A percentile compares a stretch with the other conserved stretches of the same genome.
Evolutionary conservation across 2,797 vertebrate species (phyloP).

Genomic region (Centropyge bicolor): DNA sequence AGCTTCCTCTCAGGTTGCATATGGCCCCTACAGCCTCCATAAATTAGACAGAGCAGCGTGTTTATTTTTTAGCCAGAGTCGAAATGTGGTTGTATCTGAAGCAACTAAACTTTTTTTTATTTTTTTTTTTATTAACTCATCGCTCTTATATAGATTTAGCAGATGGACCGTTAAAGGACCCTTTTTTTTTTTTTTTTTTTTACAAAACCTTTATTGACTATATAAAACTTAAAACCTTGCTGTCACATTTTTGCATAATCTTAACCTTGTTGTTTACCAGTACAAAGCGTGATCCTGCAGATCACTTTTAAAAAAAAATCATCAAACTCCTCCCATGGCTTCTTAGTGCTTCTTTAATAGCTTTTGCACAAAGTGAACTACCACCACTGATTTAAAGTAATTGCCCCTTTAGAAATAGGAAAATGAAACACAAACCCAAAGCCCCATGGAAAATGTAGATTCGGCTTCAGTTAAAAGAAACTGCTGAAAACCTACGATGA

Average conservation of each 20-base stretch:
- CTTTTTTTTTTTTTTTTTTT: too few relatives aligned
- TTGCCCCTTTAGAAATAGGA: slow-evolving; percentile 31
- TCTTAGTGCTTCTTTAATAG: slow-evolving; percentile 11
- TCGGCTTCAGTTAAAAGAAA: slow-evolving; percentile 30
- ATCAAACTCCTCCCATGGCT: background rate
- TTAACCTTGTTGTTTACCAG: background rate
- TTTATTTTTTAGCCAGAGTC: background rate
- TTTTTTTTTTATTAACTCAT: slow-evolving; percentile 6
- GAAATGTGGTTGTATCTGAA: background rate
- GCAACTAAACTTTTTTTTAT: slow-evolving; percentile 1
- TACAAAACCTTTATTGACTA: background rate
- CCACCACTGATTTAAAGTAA: slow-evolving; percentile 36
- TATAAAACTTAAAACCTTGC: background rate
- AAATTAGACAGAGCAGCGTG: background rate
- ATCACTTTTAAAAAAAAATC: slow-evolving; percentile 10
- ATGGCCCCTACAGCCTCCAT: background rate
- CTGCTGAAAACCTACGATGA: slow-evolving; percentile 25
- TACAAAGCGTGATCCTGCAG: background rate
- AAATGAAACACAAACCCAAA: slow-evolving; percentile 36
- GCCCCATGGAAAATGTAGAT: slow-evolving; percentile 31
- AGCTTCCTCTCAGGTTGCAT: background rate
- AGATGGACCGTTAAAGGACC: background rate
- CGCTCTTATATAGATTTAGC: background rate
- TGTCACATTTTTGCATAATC: slow-evolving; percentile 3
- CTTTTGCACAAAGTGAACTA: slow-evolving; percentile 21